Conservation (phyloP, 64 coral and sea anemone genomes). For the Catalaphyllia jardinei region DNA sequence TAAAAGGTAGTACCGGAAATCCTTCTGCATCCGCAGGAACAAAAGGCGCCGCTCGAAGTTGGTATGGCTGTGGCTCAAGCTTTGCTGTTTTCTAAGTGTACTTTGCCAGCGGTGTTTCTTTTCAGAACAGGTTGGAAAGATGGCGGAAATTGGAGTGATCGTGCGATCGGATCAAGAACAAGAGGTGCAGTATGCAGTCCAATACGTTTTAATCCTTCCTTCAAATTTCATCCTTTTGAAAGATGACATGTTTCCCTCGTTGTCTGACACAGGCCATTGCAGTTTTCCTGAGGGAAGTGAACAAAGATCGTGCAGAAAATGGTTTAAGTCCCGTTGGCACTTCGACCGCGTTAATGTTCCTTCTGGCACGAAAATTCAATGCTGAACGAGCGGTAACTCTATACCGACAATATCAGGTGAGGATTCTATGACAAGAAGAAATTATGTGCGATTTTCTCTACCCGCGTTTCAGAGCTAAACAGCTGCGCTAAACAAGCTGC, state of each 20-base stretch:
- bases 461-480: too few species aligned
- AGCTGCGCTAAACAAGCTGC: neutral
- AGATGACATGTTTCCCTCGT: slow-evolving; percentile 18
- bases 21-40: too few species aligned
- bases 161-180: slow-evolving; percentile 37
- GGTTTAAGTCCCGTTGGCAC: slow-evolving; percentile 60
- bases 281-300: slow-evolving; percentile 42
- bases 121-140: neutral
- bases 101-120: neutral
- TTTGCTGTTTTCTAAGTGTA: too few species aligned
- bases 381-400: slow-evolving; percentile 49
- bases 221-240: neutral
- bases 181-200: slow-evolving; percentile 25
- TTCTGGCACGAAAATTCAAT: slow-evolving; percentile 62
- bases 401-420: slow-evolving; percentile 59
- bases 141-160: slow-evolving; percentile 25
- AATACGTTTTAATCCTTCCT: slow-evolving; percentile 20
- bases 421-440: neutral
- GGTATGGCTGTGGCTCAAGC: too few species aligned
- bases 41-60: too few species aligned
- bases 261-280: slow-evolving; percentile 43
- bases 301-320: slow-evolving; percentile 47
- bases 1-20: too few species aligned
- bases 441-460: neutral
- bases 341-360: slow-evolving; percentile 51